These are phyloP conservation scores for Aricia agestis DNA, from an alignment of 1,140 invertebrate species.

Conservation along the genomic window DNA sequence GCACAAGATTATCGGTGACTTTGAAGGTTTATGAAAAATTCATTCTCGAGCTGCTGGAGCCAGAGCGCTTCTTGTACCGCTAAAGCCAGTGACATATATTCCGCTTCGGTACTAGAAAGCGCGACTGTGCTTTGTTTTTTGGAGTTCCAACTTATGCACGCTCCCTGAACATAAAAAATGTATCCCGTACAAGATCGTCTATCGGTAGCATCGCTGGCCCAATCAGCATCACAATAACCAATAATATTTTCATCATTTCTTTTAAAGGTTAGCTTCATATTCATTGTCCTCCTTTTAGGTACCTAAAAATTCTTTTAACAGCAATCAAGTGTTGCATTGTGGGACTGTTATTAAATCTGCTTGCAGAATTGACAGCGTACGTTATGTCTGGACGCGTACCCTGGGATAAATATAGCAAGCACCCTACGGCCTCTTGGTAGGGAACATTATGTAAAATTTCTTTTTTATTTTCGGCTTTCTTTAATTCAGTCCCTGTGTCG, in stretches of 20 bases:
- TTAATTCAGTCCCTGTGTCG: no score
- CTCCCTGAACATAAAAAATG: slow-evolving; percentile 45
- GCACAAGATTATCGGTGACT: no score
- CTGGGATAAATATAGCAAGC: no score
- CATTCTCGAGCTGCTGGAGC: no score
- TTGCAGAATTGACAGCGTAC: slow-evolving; percentile 16
- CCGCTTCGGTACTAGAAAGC: slow-evolving; percentile 58
- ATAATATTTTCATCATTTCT: slow-evolving; percentile 32
- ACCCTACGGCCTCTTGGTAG: no score
- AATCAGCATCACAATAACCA: slow-evolving; percentile 60
- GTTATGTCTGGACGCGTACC: slow-evolving; percentile 10
- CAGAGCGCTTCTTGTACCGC: no score
- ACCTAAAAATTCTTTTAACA: neutral
- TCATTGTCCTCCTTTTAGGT: neutral
- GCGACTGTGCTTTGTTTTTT: slow-evolving; percentile 49
- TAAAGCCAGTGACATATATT: slow-evolving; percentile 42
- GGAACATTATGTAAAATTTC: no score
- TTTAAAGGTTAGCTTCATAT: slow-evolving; percentile 25
- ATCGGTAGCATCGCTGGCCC: slow-evolving; percentile 40
- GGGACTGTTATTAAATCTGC: slow-evolving; percentile 18
- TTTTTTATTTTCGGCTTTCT: no score
- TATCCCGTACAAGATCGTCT: slow-evolving; percentile 48
- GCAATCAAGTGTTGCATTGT: neutral
- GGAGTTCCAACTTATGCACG: slow-evolving; percentile 44
- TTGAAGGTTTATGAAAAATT: no score